phyloP scores from a whole-genome alignment of 2,113 vertebrate species.

The Antigone vipio region DNA sequence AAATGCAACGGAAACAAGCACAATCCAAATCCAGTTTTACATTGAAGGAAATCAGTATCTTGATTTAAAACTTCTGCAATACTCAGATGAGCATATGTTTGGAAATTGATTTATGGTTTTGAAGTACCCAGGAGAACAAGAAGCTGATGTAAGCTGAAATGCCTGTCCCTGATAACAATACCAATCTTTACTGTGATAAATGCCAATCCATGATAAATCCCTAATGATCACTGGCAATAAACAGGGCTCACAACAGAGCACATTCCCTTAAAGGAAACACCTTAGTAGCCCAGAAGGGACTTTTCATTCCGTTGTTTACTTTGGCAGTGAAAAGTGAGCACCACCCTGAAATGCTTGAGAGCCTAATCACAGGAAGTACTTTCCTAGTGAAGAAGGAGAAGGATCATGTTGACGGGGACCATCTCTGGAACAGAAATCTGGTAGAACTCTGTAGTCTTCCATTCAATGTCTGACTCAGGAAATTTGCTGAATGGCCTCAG shows the following conservation, averaged over 20 bases:
- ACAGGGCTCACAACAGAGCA: neutral
- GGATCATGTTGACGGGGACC: neutral
- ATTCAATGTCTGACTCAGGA: neutral
- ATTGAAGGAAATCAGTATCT: neutral
- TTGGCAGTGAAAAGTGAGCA: neutral
- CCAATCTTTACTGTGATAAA: neutral
- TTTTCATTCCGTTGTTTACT: conserved; percentile 1
- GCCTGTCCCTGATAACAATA: neutral
- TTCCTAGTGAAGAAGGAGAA: neutral
- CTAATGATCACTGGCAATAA: neutral
- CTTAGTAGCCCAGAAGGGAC: neutral
- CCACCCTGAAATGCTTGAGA: conserved; percentile 49
- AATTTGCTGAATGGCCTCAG: neutral
- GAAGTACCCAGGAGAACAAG: neutral
- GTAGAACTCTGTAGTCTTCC: neutral
- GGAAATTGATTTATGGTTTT: neutral
- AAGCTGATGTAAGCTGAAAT: neutral
- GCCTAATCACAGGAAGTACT: conserved; percentile 11
- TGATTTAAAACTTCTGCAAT: neutral
- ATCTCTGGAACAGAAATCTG: neutral
- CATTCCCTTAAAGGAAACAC: neutral
- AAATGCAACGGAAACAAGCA: neutral
- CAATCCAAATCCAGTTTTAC: neutral
- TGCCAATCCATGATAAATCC: neutral
- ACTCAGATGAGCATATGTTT: neutral